Base-by-base conservation (phyloP, 2,888 invertebrate genomes). In the Cephus rjabovi region DNA sequence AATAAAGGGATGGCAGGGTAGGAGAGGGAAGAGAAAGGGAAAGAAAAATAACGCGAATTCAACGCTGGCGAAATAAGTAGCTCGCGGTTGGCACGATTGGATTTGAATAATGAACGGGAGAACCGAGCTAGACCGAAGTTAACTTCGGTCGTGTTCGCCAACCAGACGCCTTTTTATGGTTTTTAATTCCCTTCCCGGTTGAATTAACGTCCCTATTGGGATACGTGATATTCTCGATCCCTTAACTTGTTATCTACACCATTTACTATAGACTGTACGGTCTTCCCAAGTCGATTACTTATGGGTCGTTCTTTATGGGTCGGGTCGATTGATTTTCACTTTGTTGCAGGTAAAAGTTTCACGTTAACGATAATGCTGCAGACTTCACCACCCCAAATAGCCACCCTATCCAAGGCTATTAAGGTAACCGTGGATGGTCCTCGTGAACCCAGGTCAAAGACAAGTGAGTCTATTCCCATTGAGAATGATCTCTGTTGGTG, bases 301-400 rank as follows among this genome's bases (percentile, higher is more conserved):
- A 56, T 56, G 23, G 33, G 33, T 33, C 23, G 56, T 71, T 71
- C 6, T 71, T 71, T 34, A 71, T 35, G 35, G 68, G 23, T 74
- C 11, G 12, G n/a, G 69, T n/a, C 30, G 15, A 68, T 11, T 75
- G 23, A 69, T 74, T 30, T 73, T 68, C 34, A 75, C 77, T 75
- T 79, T 33, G 34, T 84, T 86, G 11, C 86, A 92, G 92, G 92
- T 75, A 92, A 91, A 82, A 91, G 91, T 82, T 91, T 91, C 81
- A 90, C 91, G 33, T 83, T 91, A 80, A 91, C 91, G 83, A 92
- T 92, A 84, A 91, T 92, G 90, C 88, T 92, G 77, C 91, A 91
- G 81, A 92, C 90, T n/a, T 88, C 90, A 34, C 91, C 91, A 75
- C 91, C 91, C 68, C 91, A 91, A 81, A 85, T 91, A 37, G 91